phyloP scores from a whole-genome alignment of 2,888 invertebrate genomes.

The Drosophila eohydei region DNA sequence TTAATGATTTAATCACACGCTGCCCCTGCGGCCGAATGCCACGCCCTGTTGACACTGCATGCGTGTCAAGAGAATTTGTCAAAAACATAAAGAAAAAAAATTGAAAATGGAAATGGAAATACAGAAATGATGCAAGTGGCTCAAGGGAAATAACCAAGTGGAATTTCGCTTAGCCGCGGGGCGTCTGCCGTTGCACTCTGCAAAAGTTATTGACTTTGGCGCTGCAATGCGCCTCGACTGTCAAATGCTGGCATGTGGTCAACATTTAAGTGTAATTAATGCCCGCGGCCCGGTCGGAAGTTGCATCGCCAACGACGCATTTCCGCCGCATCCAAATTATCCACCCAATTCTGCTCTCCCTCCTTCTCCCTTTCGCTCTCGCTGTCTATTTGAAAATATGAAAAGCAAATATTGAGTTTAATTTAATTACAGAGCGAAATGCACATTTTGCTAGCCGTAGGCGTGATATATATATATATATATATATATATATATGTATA shows the following conservation, averaged over 20 bases:
- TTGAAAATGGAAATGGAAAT: not conserved
- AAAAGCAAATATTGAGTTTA: constrained; percentile 76
- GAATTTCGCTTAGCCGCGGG: constrained; percentile 46
- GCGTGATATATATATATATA: not conserved
- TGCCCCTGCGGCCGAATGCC: constrained; percentile 45
- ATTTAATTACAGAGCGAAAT: constrained; percentile 72
- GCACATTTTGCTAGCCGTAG: constrained; percentile 5
- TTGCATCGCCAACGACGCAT: constrained; percentile 64
- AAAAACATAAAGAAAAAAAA: constrained; percentile 48
- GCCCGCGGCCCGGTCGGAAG: constrained; percentile 80
- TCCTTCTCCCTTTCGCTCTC: not conserved
- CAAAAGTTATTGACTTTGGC: constrained; percentile 63
- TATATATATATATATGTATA: no score
- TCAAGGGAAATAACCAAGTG: constrained; percentile 75
- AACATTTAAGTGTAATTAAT: constrained; percentile 85
- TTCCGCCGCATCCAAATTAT: constrained; percentile 40
- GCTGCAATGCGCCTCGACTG: constrained; percentile 40
- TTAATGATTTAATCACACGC: constrained; percentile 83
- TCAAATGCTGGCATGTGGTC: constrained; percentile 85
- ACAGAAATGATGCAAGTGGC: constrained; percentile 61
- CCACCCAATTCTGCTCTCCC: constrained; percentile 4
- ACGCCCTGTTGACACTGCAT: constrained; percentile 81
- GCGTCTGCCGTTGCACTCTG: constrained; percentile 53
- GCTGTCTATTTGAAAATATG: constrained; percentile 37
- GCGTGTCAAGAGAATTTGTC: constrained; percentile 79